phyloP scores from a whole-genome alignment of 2,888 invertebrate genomes.

The Oeneis ivallda region DNA sequence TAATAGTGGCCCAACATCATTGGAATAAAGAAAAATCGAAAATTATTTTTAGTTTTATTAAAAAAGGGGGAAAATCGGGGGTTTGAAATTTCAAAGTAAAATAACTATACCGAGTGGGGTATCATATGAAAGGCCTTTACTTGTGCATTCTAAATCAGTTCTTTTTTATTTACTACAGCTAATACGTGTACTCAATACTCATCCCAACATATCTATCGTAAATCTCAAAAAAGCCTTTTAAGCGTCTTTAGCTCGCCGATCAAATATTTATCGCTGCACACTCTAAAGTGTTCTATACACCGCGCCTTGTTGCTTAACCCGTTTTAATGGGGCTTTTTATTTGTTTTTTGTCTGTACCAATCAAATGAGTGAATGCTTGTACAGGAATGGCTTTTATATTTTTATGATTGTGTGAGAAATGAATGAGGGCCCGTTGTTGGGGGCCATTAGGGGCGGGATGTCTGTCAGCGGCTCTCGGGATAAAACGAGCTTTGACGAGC shows the following conservation, averaged over 20 bases:
- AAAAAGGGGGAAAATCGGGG: too few species aligned
- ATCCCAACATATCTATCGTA: conserved; percentile 13
- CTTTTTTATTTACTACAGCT: conserved; percentile 7
- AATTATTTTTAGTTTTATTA: too few species aligned
- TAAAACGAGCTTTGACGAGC: conserved; percentile 32
- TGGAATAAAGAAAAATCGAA: too few species aligned
- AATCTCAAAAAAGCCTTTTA: conserved; percentile 13
- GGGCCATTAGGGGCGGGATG: conserved; percentile 44
- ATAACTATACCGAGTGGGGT: too few species aligned
- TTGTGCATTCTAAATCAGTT: too few species aligned
- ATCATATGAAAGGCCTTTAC: too few species aligned
- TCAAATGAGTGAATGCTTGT: conserved; percentile 36
- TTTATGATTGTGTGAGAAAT: conserved; percentile 44
- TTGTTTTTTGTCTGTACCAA: conserved; percentile 37
- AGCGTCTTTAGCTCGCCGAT: conserved; percentile 6
- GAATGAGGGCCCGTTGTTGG: conserved; percentile 41
- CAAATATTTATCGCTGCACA: conserved; percentile 17
- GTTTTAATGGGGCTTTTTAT: conserved; percentile 29
- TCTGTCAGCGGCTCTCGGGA: conserved; percentile 42
- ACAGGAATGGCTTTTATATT: conserved; percentile 41
- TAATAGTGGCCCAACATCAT: too few species aligned
- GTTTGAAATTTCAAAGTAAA: too few species aligned
- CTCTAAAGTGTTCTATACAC: conserved; percentile 13
- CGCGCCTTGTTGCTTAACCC: conserved; percentile 17
- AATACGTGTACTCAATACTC: neutral